Evolutionary conservation across 2,113 vertebrate species (phyloP).

Genomic region (Phyllostomus discolor): DNA sequence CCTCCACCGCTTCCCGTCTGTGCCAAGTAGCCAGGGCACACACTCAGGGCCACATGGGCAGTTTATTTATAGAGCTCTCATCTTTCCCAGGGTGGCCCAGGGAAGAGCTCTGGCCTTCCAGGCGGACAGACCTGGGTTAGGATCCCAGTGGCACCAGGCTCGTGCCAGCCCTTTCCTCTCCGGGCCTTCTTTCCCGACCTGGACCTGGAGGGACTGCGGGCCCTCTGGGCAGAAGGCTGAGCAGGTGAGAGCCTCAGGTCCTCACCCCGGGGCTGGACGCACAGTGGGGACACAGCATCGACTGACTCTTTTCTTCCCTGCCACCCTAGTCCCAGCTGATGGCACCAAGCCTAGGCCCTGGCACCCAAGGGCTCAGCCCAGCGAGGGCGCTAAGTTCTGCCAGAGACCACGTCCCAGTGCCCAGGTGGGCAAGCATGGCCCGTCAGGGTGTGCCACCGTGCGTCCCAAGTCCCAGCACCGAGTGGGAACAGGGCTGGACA

Average conservation of each 20-base stretch:
- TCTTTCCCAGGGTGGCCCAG: constrained; percentile 54
- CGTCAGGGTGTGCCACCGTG: too few species aligned
- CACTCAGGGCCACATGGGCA: not conserved
- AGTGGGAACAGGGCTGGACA: not conserved
- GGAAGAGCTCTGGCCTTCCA: constrained; percentile 37
- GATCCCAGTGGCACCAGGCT: not conserved
- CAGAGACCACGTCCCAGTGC: not conserved
- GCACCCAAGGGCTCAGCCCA: not conserved
- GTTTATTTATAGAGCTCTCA: constrained; percentile 59
- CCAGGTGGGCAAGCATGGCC: too few species aligned
- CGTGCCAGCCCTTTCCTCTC: not conserved
- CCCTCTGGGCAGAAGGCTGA: not conserved
- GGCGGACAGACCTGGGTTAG: not conserved
- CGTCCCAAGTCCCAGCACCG: not conserved
- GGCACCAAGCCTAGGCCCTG: not conserved
- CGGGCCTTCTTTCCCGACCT: not conserved
- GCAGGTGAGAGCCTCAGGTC: not conserved
- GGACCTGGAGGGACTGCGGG: not conserved
- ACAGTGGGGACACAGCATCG: not conserved
- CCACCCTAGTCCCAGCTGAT: not conserved
- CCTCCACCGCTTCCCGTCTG: not conserved
- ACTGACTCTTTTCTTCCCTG: not conserved
- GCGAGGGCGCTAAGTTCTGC: not conserved
- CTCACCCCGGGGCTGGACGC: not conserved
- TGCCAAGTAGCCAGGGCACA: constrained; percentile 38